Percentiles rank a stretch among this genome's conserved stretches.
Evolutionary conservation across 2,113 vertebrate species (phyloP).

Genomic region (Gasterosteus nipponicus): DNA sequence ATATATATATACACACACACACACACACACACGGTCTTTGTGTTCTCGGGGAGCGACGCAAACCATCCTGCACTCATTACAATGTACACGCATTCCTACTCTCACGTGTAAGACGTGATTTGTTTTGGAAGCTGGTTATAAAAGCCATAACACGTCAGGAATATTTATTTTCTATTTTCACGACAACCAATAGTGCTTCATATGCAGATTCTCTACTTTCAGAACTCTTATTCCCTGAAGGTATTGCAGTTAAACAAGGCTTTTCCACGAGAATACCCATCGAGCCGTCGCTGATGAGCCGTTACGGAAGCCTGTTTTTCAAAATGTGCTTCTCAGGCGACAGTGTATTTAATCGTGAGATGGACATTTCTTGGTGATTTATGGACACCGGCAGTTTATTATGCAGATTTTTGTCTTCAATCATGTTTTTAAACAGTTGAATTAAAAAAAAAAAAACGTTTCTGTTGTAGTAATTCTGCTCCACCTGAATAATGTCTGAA

Average conservation of each 20-base stretch:
- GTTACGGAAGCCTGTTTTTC: neutral
- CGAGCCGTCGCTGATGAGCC: neutral
- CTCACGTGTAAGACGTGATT: neutral
- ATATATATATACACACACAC: too few relatives aligned
- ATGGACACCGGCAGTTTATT: constrained; percentile 49
- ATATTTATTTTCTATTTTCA: constrained; percentile 17
- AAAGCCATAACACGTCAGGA: constrained; percentile 43
- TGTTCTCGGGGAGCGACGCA: neutral
- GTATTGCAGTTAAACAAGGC: constrained; percentile 9
- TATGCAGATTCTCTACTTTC: neutral
- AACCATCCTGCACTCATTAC: neutral
- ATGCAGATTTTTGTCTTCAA: constrained; percentile 60
- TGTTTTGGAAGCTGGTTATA: constrained; percentile 18
- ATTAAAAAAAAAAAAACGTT: constrained; percentile 28
- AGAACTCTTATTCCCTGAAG: constrained; percentile 22
- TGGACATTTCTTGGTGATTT: constrained; percentile 27
- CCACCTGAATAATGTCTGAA: neutral
- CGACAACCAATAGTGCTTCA: neutral
- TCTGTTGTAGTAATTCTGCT: neutral
- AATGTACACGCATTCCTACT: neutral
- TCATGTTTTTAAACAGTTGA: constrained; percentile 68
- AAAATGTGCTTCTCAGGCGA: constrained; percentile 29
- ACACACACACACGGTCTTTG: neutral
- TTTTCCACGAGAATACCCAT: constrained; percentile 16
- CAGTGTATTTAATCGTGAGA: constrained; percentile 33